phyloP scores from a whole-genome alignment of 92 coral and sea anemone species.

The Umimayanthus chanpuru region DNA sequence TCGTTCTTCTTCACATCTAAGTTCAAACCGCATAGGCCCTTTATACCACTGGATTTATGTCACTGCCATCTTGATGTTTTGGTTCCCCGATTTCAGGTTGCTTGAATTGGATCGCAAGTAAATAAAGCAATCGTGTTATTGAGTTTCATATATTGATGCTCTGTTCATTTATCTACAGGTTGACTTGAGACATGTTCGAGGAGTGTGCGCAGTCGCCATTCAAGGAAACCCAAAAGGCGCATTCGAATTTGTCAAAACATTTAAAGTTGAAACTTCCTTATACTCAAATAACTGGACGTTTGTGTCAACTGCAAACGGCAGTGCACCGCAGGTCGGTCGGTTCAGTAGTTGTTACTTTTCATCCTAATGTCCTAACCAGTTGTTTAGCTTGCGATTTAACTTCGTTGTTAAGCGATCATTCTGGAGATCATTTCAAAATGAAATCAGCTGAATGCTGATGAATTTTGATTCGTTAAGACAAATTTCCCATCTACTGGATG shows the following conservation, averaged over 20 bases:
- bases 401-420: neutral
- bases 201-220: conserved; percentile 29
- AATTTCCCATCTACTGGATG: too few species aligned
- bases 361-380: neutral
- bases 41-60: too few species aligned
- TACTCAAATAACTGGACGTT: conserved; percentile 7
- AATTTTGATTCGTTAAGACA: too few species aligned
- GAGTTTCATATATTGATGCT: too few species aligned
- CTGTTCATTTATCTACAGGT: neutral
- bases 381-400: neutral
- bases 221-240: conserved; percentile 3
- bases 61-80: too few species aligned
- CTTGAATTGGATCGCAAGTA: neutral
- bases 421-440: too few species aligned
- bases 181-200: conserved; percentile 1
- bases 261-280: neutral
- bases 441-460: too few species aligned
- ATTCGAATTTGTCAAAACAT: neutral
- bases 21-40: neutral
- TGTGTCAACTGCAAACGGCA: neutral
- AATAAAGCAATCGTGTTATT: neutral
- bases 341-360: too few species aligned
- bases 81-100: neutral
- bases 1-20: neutral
- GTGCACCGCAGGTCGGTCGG: neutral